Evolutionary conservation across 2,797 vertebrate genomes (phyloP).

Genomic region (Schizopygopsis pylzovi): DNA sequence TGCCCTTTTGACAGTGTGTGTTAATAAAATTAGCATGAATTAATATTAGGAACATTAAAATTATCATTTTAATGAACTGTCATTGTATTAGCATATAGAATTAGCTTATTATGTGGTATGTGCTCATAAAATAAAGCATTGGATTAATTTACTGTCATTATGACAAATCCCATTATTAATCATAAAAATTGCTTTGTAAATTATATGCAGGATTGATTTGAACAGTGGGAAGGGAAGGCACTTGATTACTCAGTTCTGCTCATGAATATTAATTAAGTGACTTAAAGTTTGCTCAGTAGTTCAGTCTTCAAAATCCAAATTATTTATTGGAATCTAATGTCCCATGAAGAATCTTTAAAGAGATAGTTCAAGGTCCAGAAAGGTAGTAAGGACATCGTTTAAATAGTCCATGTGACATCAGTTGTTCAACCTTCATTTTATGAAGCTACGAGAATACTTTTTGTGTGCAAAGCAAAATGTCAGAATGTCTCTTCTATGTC

Average conservation of each 20-base stretch:
- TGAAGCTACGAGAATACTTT: background rate
- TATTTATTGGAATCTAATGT: background rate
- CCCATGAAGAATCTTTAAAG: background rate
- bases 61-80: background rate
- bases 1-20: background rate
- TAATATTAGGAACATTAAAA: constrained; percentile 9
- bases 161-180: background rate
- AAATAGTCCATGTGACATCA: background rate
- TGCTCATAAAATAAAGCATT: background rate
- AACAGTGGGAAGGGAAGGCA: background rate
- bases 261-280: constrained; percentile 11
- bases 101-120: background rate
- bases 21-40: background rate
- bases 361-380: background rate
- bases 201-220: background rate
- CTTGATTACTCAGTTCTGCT: background rate
- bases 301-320: background rate
- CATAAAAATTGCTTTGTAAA: background rate
- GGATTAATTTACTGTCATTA: constrained; percentile 17
- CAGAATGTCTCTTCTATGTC: background rate
- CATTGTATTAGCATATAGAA: background rate
- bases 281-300: background rate
- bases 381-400: background rate
- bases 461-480: background rate
- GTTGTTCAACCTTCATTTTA: background rate